These are phyloP conservation scores for Eucidaris tribuloides DNA, from an alignment of 35 echinoderm and acorn worm genomes.

Conservation along the genomic window DNA sequence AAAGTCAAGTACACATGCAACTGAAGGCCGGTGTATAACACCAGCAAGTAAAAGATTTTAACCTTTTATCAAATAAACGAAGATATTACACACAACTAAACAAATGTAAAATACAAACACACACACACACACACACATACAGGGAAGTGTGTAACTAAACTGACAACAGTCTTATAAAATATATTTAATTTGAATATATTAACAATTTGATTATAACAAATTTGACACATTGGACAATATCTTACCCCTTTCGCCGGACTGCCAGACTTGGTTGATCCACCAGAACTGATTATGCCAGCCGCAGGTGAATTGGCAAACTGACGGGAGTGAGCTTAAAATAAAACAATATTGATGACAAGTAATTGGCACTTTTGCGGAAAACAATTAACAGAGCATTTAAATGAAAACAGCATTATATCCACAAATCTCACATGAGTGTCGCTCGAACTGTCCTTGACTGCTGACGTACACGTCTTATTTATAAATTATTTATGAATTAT, in stretches of 20 bases:
- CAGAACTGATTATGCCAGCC: not conserved
- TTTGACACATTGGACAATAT: not conserved
- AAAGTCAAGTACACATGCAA: too few species aligned
- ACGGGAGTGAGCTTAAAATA: not conserved
- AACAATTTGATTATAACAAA: not conserved
- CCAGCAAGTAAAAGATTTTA: not conserved
- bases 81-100: not conserved
- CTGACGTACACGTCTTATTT: not conserved
- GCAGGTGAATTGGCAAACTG: not conserved
- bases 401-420: not conserved
- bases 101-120: not conserved
- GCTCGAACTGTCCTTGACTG: not conserved
- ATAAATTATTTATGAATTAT: not conserved
- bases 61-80: not conserved
- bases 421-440: not conserved
- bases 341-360: not conserved
- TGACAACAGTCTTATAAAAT: not conserved
- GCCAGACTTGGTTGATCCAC: constrained; percentile 8
- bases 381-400: not conserved
- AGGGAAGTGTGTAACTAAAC: not conserved
- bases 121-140: not conserved
- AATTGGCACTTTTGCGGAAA: not conserved
- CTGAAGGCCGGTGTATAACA: too few species aligned
- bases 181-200: not conserved
- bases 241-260: constrained; percentile 23